Evolutionary conservation across 1,140 invertebrate genomes (phyloP), one percentile per base, ranked within the genome.

Genomic region (Brachionus rotundiformis): DNA sequence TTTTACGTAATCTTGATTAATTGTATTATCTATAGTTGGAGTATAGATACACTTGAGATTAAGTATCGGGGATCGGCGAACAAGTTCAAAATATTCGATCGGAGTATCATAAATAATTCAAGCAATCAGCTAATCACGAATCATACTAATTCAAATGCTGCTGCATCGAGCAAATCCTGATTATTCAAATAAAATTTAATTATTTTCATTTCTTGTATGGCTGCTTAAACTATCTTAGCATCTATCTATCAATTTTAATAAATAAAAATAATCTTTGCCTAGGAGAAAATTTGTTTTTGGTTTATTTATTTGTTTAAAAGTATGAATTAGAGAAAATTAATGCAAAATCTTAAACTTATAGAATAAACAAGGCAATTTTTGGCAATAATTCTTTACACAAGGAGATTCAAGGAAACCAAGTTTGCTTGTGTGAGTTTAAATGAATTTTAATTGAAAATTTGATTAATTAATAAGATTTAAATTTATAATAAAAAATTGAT

Each of bases 1-100:
- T 71, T n/a, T 68, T 71, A n/a, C 11, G 11, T 13, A 8, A 73
- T 73, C 29, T 68, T 16, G 7, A 68, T 68, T 6, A 5, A 68
- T 68, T 63, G 25, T 63, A 3, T 63, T 63, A 29, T 27, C 61
- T 63, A n/a, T n/a, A 73, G 68, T 10, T 73, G 68, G 68, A 73
- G 41, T 73, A 44, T 73, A 25, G 68, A 73, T 73, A 44, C 68
- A 44, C 68, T 73, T 47, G 68, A 73, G 41, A 73, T 73, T 44
- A 73, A 73, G 41, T 73, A 73, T 44, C 36, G 68, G 11, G 68
- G 68, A 25, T 73, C 68, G 41, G 36, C 68, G 23, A 41, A 73
- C 39, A 73, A 73, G 39, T 73, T 44, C 36, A 73, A 73, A 44
- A 73, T 73, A 41, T 73, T 73, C 68, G 68, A 73, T 73, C 68